Base-by-base conservation (phyloP, 1,140 invertebrate genomes). In the Drosophila sproati region DNA sequence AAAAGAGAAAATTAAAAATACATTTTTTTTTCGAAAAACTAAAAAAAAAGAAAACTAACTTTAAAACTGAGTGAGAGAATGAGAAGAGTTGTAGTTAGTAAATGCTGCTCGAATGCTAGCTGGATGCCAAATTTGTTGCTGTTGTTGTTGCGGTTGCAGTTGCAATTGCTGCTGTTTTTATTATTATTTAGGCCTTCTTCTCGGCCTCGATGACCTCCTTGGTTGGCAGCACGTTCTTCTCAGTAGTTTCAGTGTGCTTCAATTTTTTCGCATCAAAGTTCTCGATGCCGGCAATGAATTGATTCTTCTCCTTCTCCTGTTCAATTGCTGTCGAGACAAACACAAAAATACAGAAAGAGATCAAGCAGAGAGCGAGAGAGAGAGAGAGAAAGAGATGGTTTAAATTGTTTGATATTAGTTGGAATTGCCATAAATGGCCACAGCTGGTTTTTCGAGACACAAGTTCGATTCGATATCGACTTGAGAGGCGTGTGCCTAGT, bases 181-280 rank as follows among this genome's bases (percentile, higher is more conserved):
- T 10, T 10, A 39, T 43, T 28, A 54, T 73, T 94, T 93, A 95
- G 91, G 94, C 95, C 63, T 94, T 94, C 92, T 96, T 96, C 92
- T 96, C 95, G 92, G 95, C 95, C 79, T 95, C 95, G 83, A 96
- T 96, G 73, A 94, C 93, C 93, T 96, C 96, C 95, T 97, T 96
- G 91, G 96, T 97, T 80, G 97, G 97, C 89, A 98, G 94, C 59
- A 96, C 95, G 94, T 98, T 98, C 93, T 98, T 98, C 93, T 98
- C 97, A 88, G 95, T 95, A 55, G 97, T 98, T 93, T 98, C 96
- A 50, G 97, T 96, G 90, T 96, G 97, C 93, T 98, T 98, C 93
- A 98, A 93, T 93, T 97, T 97, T 72, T 94, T 95, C 34, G 95
- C 93, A 94, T 98, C 96, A 92, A 98, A 98, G 91, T 96, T 96